Evolutionary conservation across 2,113 vertebrate species (phyloP).

Genomic region (Bungarus multicinctus): DNA sequence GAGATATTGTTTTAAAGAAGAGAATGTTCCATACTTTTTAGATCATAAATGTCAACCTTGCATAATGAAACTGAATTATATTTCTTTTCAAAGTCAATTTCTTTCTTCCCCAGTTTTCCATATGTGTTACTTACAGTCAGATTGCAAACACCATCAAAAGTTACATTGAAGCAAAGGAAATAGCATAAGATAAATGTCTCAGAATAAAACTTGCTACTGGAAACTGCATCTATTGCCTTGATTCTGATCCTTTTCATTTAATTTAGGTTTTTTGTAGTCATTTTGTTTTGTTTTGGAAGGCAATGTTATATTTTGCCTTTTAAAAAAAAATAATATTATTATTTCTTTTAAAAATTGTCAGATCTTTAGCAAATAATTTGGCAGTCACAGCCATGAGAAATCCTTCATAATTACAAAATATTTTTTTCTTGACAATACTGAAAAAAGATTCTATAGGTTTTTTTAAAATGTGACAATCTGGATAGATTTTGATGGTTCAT

Average conservation of each 20-base stretch:
- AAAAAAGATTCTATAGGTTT: neutral
- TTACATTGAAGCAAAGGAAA: constrained; percentile 57
- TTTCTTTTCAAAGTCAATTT: constrained; percentile 46
- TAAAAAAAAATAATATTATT: neutral
- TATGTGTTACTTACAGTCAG: constrained; percentile 42
- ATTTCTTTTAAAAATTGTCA: neutral
- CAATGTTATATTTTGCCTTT: neutral
- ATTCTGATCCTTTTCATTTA: neutral
- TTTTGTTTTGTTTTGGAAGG: neutral
- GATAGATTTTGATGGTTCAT: neutral
- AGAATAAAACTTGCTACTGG: constrained; percentile 53
- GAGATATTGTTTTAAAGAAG: constrained; percentile 35
- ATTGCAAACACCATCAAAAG: constrained; percentile 57
- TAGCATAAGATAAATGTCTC: constrained; percentile 52
- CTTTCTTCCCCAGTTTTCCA: neutral
- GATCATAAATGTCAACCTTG: constrained; percentile 44
- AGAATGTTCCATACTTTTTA: constrained; percentile 1
- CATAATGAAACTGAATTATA: constrained; percentile 47
- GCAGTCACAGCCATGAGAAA: neutral
- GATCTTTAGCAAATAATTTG: neutral
- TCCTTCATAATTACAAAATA: neutral
- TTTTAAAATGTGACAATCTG: neutral
- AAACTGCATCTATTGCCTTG: constrained; percentile 27
- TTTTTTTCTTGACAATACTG: neutral
- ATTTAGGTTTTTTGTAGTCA: neutral